Conservation (phyloP, 2,113 vertebrate species). For the Oryzias woworae region DNA sequence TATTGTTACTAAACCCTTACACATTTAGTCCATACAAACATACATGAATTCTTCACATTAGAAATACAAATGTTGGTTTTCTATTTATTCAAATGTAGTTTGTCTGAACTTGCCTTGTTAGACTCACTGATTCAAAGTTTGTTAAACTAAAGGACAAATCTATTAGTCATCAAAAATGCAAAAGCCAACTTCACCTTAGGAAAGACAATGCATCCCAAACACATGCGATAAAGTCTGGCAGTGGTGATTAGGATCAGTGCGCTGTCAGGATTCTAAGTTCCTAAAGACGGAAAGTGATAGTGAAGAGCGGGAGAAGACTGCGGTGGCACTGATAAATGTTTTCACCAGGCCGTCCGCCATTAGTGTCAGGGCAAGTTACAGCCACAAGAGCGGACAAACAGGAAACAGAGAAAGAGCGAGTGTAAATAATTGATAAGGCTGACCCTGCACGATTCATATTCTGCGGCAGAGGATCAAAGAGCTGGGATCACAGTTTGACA, state of each 20-base stretch:
- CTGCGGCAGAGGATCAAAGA: slow-evolving; percentile 71
- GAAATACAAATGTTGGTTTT: too few species aligned
- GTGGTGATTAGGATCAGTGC: slow-evolving; percentile 64
- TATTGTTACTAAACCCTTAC: too few species aligned
- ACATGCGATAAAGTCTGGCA: slow-evolving; percentile 30
- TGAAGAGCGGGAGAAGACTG: slow-evolving; percentile 48
- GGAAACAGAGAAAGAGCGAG: slow-evolving; percentile 69
- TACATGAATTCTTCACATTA: too few species aligned
- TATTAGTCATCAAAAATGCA: background rate
- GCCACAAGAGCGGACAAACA: slow-evolving; percentile 71
- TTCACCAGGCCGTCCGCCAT: slow-evolving; percentile 64
- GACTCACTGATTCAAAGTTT: too few species aligned
- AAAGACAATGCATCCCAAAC: slow-evolving; percentile 22
- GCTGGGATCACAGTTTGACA: slow-evolving; percentile 63
- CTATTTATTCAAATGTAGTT: too few species aligned
- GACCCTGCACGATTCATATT: slow-evolving; percentile 72
- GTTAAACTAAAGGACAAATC: background rate
- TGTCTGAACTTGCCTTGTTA: too few species aligned
- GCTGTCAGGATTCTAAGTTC: slow-evolving; percentile 50
- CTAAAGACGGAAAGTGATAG: slow-evolving; percentile 66
- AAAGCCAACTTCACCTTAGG: slow-evolving; percentile 32
- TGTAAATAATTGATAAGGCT: slow-evolving; percentile 82
- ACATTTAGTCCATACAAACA: too few species aligned
- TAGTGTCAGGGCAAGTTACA: slow-evolving; percentile 74
- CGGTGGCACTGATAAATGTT: slow-evolving; percentile 73